These are phyloP conservation scores for Lamprologus lemairii DNA, from an alignment of 2,113 vertebrate species.

Conservation along the genomic window DNA sequence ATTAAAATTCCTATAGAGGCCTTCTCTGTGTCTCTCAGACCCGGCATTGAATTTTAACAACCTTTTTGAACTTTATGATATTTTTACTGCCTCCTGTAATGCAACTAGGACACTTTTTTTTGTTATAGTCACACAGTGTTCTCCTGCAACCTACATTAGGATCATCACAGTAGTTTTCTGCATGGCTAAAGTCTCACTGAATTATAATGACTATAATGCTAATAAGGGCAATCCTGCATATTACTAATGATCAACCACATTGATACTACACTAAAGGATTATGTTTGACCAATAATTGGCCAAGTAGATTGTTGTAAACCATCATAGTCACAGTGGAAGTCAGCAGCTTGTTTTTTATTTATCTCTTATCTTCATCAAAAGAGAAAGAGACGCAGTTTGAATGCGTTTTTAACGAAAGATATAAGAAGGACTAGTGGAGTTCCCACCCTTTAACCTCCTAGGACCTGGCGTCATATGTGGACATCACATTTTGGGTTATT, in stretches of 20 bases:
- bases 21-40: neutral
- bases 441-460: neutral
- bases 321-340: neutral
- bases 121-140: neutral
- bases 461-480: neutral
- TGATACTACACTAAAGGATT: slow-evolving; percentile 65
- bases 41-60: neutral
- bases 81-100: neutral
- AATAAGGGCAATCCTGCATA: slow-evolving; percentile 30
- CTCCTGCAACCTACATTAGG: neutral
- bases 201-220: neutral
- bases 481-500: neutral
- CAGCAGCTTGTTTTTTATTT: neutral
- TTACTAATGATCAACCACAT: slow-evolving; percentile 69
- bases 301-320: slow-evolving; percentile 21
- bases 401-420: neutral
- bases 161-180: neutral
- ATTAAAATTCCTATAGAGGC: neutral
- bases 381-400: neutral
- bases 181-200: neutral
- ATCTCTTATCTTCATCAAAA: neutral
- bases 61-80: neutral
- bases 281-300: slow-evolving; percentile 37
- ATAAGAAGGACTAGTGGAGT: neutral
- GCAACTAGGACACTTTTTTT: neutral